Conservation (phyloP, 2,113 vertebrate species). For the Pholis gunnellus region DNA sequence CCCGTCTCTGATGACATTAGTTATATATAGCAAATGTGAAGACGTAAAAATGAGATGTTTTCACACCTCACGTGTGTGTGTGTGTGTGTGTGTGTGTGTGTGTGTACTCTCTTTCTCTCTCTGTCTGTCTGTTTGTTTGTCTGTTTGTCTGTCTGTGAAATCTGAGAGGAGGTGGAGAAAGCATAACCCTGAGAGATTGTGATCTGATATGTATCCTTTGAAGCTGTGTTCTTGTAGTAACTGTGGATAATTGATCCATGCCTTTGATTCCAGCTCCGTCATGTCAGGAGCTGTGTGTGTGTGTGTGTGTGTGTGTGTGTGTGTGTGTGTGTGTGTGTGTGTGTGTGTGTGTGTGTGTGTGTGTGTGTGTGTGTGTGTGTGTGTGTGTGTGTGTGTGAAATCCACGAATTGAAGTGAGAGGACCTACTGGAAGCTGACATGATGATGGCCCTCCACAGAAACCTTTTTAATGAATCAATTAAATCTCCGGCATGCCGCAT, state of each 20-base stretch:
- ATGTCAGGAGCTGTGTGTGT: constrained; percentile 34
- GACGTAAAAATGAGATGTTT: constrained; percentile 37
- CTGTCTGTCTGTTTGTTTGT: constrained; percentile 48
- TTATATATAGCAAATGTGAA: constrained; percentile 29
- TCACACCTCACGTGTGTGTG: constrained; percentile 24
- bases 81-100: constrained; percentile 12
- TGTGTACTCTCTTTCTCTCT: not conserved
- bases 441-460: constrained; percentile 38
- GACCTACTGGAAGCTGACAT: constrained; percentile 43
- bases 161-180: constrained; percentile 66
- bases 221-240: constrained; percentile 74
- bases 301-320: constrained; percentile 27
- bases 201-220: constrained; percentile 73
- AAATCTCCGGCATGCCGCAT: not conserved
- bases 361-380: too few species aligned
- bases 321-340: not conserved
- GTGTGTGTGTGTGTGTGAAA: constrained; percentile 28
- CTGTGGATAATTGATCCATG: constrained; percentile 79
- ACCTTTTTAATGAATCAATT: constrained; percentile 27
- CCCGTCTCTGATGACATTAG: constrained; percentile 40
- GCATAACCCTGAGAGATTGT: constrained; percentile 67
- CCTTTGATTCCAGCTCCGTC: constrained; percentile 65
- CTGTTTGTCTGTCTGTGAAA: constrained; percentile 59
- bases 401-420: constrained; percentile 30
- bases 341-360: too few species aligned